Base-by-base conservation (phyloP, 2,888 invertebrate genomes). In the Orgyia antiqua region DNA sequence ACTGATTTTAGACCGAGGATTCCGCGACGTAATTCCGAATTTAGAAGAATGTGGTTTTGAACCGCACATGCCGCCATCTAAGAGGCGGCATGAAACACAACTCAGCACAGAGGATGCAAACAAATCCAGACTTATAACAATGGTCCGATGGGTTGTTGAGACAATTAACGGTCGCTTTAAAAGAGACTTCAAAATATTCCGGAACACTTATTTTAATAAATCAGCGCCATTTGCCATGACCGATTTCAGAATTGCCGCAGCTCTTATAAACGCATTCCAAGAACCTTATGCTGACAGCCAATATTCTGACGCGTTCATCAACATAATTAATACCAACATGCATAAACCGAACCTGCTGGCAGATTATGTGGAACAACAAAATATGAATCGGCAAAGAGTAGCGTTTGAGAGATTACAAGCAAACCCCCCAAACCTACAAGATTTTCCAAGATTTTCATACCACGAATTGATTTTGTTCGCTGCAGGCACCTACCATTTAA, bases 251-350 rank as follows among this genome's bases (percentile, higher is more conserved):
- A 29, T 29, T 3, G 15, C 36, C 7, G 32, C 36, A 24, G 32
- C 32, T 8, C 9, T 32, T 6, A 20, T 29, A 12, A 24, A 28
- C 23, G 11, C 12, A 10, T 27, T 17, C 11, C 17, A 29, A n/a
- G n/a, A n/a, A n/a, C n/a, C n/a, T n/a, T n/a, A n/a, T n/a, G n/a
- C n/a, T n/a, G n/a, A n/a, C n/a, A n/a, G 8, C 1, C 27, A 19
- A 31, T 28, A 32, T 40, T 30, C 31, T 31, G 19, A 33, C 33
- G 33, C 31, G 31, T 27, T 28, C 34, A 32, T 34, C 29, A 35
- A n/a, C n/a, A n/a, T n/a, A n/a, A n/a, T n/a, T n/a, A n/a, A n/a
- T n/a, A n/a, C n/a, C n/a, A n/a, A n/a, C n/a, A n/a, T n/a, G n/a
- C n/a, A n/a, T n/a, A n/a, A n/a, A n/a, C n/a, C n/a, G n/a, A n/a